These are phyloP conservation scores for Pachypsylla venusta DNA, from an alignment of 1,140 invertebrate genomes.

Conservation along the genomic window DNA sequence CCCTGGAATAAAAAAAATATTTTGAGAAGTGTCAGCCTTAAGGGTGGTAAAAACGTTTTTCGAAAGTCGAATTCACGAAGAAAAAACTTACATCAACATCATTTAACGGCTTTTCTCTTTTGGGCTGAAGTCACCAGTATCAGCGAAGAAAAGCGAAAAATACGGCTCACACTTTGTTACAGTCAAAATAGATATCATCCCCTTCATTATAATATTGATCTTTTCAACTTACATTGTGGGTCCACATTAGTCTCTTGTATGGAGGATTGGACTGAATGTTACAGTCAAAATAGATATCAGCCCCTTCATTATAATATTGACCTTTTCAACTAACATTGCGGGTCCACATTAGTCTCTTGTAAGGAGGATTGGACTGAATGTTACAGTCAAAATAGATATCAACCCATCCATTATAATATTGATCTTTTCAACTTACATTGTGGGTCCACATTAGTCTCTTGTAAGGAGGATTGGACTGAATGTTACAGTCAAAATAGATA, in stretches of 20 bases:
- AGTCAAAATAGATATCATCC: no score
- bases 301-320: constrained; percentile 30
- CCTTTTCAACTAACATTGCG: constrained; percentile 27
- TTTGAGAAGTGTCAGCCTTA: no score
- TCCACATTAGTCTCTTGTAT: constrained; percentile 21
- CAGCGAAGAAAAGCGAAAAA: no score
- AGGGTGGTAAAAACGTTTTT: no score
- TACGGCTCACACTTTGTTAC: no score
- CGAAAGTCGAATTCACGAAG: no score
- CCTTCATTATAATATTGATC: no score
- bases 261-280: constrained; percentile 27
- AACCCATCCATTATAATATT: constrained; percentile 29
- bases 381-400: constrained; percentile 30
- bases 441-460: constrained; percentile 22
- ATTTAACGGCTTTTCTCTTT: no score
- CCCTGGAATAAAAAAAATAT: constrained; percentile 23
- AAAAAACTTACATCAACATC: no score
- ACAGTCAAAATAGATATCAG: constrained; percentile 30
- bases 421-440: constrained; percentile 27
- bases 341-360: constrained; percentile 21
- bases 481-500: constrained; percentile 29
- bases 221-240: constrained; percentile 26
- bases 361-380: constrained; percentile 26
- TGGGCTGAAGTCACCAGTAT: no score
- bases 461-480: constrained; percentile 26